Conservation (phyloP, 2,888 invertebrate species). For the Diadromus collaris region DNA sequence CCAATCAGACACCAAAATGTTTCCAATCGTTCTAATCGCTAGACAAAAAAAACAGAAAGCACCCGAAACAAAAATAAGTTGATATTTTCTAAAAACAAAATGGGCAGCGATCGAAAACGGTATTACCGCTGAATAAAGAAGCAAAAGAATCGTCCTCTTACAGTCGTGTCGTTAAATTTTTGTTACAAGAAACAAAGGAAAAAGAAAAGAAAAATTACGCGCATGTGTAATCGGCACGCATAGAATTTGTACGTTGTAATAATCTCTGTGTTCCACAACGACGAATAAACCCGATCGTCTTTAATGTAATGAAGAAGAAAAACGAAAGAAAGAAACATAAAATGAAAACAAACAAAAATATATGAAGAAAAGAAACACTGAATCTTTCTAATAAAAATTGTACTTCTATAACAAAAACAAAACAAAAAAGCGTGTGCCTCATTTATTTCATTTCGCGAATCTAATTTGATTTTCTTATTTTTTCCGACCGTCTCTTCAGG, state of each 20-base stretch:
- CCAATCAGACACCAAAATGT: conserved; percentile 13
- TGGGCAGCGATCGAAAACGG: not conserved
- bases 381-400: conserved; percentile 74
- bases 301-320: conserved; percentile 48
- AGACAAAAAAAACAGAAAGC: conserved; percentile 23
- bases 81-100: not conserved
- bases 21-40: conserved; percentile 66
- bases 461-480: conserved; percentile 65
- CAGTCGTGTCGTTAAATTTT: conserved; percentile 11
- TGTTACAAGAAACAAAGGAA: conserved; percentile 26
- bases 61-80: not conserved
- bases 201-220: too few relatives aligned
- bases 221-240: conserved; percentile 27
- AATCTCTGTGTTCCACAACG: conserved; percentile 38
- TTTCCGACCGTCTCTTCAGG: conserved; percentile 71
- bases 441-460: conserved; percentile 66
- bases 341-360: not conserved
- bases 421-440: conserved; percentile 61
- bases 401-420: conserved; percentile 69
- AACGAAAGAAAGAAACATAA: conserved; percentile 7
- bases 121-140: not conserved
- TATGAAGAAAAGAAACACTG: conserved; percentile 2
- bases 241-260: conserved; percentile 46
- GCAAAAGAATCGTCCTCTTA: not conserved
- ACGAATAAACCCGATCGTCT: conserved; percentile 30